These are phyloP conservation scores for Pseudocheirus occidentalis DNA, from an alignment of 2,797 vertebrate species.

Conservation along the genomic window DNA sequence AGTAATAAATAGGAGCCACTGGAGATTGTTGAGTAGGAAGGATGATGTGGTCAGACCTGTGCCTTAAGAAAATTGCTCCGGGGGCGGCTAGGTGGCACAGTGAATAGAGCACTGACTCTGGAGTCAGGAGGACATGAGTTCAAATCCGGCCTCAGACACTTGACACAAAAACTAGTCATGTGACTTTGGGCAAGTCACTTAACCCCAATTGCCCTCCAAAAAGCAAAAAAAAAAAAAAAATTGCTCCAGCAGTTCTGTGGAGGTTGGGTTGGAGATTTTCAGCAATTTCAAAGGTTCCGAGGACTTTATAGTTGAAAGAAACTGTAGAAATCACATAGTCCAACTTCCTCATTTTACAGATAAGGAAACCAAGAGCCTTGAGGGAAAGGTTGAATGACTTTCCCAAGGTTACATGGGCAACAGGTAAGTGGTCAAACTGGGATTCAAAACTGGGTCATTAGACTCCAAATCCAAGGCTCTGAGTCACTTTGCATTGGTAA, in stretches of 20 bases:
- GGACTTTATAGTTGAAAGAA: background rate
- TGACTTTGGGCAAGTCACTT: too few species aligned
- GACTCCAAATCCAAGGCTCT: background rate
- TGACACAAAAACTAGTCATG: too few species aligned
- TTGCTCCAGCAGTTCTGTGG: background rate
- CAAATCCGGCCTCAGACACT: too few species aligned
- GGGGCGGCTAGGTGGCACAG: too few species aligned
- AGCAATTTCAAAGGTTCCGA: background rate
- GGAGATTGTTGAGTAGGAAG: background rate
- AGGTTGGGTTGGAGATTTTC: background rate
- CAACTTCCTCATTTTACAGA: background rate
- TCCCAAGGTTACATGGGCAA: too few species aligned
- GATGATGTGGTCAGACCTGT: background rate
- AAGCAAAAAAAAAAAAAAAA: too few species aligned
- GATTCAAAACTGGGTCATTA: too few species aligned
- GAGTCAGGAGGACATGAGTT: too few species aligned
- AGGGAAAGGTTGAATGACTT: background rate
- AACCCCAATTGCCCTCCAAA: too few species aligned
- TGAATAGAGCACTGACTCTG: too few species aligned
- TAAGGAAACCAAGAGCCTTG: background rate
- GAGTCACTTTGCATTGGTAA: background rate
- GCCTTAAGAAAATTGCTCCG: background rate
- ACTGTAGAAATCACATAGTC: background rate
- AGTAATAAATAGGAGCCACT: background rate
- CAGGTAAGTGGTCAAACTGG: background rate